These are phyloP conservation scores for Herpetotheres cachinnans DNA, from an alignment of 2,113 vertebrate genomes.

Conservation along the genomic window DNA sequence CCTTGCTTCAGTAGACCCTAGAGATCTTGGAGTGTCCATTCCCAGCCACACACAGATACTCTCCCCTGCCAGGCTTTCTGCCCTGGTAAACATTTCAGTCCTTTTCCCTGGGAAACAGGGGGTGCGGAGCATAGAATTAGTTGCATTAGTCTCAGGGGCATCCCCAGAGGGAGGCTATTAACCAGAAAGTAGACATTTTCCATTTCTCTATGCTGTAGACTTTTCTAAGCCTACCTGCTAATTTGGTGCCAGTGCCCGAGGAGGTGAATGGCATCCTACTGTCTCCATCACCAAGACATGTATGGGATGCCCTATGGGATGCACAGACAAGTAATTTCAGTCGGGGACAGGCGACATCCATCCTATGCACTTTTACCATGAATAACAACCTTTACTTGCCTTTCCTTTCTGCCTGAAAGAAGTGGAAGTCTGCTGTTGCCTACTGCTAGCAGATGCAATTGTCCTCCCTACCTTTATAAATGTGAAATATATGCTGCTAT, in stretches of 20 bases:
- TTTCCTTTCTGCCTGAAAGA: background rate
- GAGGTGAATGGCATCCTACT: background rate
- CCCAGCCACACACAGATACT: constrained; percentile 36
- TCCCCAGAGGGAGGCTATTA: background rate
- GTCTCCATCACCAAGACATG: background rate
- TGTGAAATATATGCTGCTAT: background rate
- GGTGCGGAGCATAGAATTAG: background rate
- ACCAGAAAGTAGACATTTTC: background rate
- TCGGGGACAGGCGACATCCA: background rate
- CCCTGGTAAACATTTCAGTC: background rate
- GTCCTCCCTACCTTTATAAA: background rate
- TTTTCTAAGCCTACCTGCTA: background rate
- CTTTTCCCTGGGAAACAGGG: background rate
- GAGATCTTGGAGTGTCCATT: constrained; percentile 23
- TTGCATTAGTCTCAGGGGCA: background rate
- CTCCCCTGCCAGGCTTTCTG: background rate
- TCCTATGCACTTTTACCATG: background rate
- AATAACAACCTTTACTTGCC: background rate
- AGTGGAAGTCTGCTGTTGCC: background rate
- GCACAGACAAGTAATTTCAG: background rate
- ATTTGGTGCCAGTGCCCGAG: background rate
- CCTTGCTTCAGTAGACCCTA: constrained; percentile 10
- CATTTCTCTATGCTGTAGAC: background rate
- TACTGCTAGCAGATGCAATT: background rate
- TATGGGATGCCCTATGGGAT: rapidly evolving